Evolutionary conservation across 2,888 invertebrate species (phyloP).

Genomic region (Drosophila algonquin): DNA sequence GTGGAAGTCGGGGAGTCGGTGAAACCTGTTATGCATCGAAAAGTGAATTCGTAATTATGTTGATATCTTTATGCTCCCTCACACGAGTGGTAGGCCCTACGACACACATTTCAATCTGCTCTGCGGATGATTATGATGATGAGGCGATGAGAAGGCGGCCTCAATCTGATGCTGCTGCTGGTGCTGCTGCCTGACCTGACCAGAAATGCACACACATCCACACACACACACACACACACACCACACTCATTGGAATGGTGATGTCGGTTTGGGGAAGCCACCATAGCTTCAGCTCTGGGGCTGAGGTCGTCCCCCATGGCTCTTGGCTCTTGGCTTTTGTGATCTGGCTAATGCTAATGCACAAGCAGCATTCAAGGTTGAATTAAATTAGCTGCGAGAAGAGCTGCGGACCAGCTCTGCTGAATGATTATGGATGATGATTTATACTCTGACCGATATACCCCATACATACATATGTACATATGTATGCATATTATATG

Average conservation of each 20-base stretch:
- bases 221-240: background rate
- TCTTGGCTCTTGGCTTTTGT: slow-evolving; percentile 62
- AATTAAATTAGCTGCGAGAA: slow-evolving; percentile 46
- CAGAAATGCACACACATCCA: slow-evolving; percentile 33
- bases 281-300: slow-evolving; percentile 20
- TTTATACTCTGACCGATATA: slow-evolving; percentile 41
- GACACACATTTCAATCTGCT: slow-evolving; percentile 46
- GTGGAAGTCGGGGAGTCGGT: background rate
- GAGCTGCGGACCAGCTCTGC: slow-evolving; percentile 40
- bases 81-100: slow-evolving; percentile 33
- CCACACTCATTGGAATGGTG: background rate
- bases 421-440: slow-evolving; percentile 49
- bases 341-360: slow-evolving; percentile 69
- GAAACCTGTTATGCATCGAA: slow-evolving; percentile 43
- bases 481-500: background rate
- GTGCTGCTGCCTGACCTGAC: slow-evolving; percentile 34
- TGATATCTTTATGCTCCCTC: slow-evolving; percentile 15
- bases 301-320: slow-evolving; percentile 50
- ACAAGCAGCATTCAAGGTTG: slow-evolving; percentile 45
- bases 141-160: slow-evolving; percentile 19
- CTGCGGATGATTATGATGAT: slow-evolving; percentile 1
- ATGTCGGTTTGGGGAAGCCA: slow-evolving; percentile 40
- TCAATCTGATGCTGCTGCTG: slow-evolving; percentile 11
- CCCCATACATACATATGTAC: slow-evolving; percentile 20
- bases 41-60: slow-evolving; percentile 51